phyloP scores from a whole-genome alignment of 2,113 vertebrate genomes.

The Halcyon senegalensis region DNA sequence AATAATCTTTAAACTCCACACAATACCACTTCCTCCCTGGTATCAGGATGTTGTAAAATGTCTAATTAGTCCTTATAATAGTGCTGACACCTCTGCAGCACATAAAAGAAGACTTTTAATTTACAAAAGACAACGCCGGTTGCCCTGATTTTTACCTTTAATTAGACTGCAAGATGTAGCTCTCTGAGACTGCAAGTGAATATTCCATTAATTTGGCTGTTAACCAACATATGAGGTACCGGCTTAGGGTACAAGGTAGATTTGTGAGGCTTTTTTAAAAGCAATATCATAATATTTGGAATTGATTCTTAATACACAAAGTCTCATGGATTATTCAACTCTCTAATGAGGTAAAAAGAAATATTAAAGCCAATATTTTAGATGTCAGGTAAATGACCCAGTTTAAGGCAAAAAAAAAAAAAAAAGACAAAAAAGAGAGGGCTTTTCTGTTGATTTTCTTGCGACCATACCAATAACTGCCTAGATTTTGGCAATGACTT shows the following conservation, averaged over 20 bases:
- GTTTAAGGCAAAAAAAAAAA: not conserved
- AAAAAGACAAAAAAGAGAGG: not conserved
- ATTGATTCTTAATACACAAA: conserved; percentile 47
- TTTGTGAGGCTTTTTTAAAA: conserved; percentile 47
- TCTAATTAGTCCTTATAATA: conserved; percentile 79
- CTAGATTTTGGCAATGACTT: conserved; percentile 33
- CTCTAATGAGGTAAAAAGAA: conserved; percentile 62
- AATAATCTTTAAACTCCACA: conserved; percentile 76
- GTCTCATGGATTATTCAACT: conserved; percentile 68
- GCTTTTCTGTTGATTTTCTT: conserved; percentile 31
- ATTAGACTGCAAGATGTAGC: conserved; percentile 72
- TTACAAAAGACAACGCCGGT: conserved; percentile 74
- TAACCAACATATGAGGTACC: conserved; percentile 59
- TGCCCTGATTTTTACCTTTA: conserved; percentile 80
- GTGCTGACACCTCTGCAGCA: conserved; percentile 73
- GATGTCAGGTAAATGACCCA: conserved; percentile 28
- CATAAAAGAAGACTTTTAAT: conserved; percentile 79
- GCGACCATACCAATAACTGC: not conserved
- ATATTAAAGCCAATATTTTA: conserved; percentile 71
- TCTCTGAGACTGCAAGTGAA: conserved; percentile 62
- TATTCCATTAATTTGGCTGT: conserved; percentile 74
- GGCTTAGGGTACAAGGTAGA: conserved; percentile 34
- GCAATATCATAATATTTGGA: conserved; percentile 51
- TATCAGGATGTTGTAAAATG: conserved; percentile 78
- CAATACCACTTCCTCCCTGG: conserved; percentile 64